Percentiles rank a stretch among this genome's conserved stretches.
Conservation (phyloP, 2,888 invertebrate species). For the Pammene aurita region DNA sequence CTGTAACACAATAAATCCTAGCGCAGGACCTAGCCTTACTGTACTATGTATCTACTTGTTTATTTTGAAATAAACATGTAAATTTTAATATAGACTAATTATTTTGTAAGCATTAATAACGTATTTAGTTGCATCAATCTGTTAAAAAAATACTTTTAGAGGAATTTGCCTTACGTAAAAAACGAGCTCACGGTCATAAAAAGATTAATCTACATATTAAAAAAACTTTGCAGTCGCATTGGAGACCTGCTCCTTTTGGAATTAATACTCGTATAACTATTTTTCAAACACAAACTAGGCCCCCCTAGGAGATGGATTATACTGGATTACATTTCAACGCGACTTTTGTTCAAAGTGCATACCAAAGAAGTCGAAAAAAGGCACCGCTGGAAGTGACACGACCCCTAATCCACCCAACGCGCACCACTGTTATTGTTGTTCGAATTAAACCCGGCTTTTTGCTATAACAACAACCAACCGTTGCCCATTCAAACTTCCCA, state of each 20-base stretch:
- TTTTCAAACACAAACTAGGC: not conserved
- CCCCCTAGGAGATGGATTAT: constrained; percentile 1
- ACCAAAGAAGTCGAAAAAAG: constrained; percentile 57
- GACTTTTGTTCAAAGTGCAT: constrained; percentile 34
- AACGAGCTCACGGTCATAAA: not conserved
- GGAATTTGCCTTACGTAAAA: no score
- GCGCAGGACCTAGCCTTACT: no score
- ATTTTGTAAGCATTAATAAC: no score
- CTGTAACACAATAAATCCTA: no score
- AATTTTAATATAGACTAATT: no score
- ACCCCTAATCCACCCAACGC: constrained; percentile 68
- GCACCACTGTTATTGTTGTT: constrained; percentile 71
- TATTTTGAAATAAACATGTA: no score
- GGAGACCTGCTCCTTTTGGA: not conserved
- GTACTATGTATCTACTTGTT: no score
- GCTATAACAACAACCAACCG: constrained; percentile 72
- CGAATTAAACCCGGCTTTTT: constrained; percentile 76
- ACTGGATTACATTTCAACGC: constrained; percentile 12
- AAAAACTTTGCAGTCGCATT: not conserved
- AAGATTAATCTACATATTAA: not conserved
- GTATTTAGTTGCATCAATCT: no score
- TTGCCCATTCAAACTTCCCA: constrained; percentile 74
- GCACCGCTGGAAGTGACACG: constrained; percentile 60
- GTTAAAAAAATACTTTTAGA: no score
- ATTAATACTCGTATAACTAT: not conserved